Evolutionary conservation across 53 echinoderm and acorn worm genomes (phyloP).

Genomic region (Glandiceps talaboti): DNA sequence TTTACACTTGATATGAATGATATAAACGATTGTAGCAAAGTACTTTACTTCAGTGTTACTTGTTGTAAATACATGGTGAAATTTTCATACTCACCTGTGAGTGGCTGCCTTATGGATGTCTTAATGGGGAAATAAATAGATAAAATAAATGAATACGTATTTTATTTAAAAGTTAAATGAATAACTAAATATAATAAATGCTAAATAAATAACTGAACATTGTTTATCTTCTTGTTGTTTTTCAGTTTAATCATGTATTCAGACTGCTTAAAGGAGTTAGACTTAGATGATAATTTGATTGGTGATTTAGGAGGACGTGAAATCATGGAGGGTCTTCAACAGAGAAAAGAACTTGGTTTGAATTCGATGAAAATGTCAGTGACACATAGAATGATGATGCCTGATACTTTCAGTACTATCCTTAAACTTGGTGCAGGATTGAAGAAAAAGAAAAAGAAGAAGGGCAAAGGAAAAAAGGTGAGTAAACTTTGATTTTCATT

Average conservation of each 20-base stretch:
- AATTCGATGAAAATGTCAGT: constrained; percentile 77
- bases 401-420: constrained; percentile 64
- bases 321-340: constrained; percentile 76
- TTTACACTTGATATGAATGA: no score
- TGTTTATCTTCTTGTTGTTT: neutral
- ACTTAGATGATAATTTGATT: constrained; percentile 87
- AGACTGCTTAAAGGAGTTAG: constrained; percentile 79
- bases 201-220: no score
- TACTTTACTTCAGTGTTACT: no score
- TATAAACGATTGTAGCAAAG: no score
- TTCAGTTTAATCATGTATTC: constrained; percentile 71
- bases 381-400: constrained; percentile 87
- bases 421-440: constrained; percentile 86
- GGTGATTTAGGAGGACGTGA: constrained; percentile 92
- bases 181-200: no score
- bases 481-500: neutral
- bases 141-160: no score
- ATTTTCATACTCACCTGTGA: no score
- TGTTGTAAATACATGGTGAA: no score
- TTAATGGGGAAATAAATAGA: no score
- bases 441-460: constrained; percentile 93
- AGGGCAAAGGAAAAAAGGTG: constrained; percentile 90
- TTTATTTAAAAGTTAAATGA: no score
- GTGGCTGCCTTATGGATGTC: no score
- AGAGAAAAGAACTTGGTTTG: constrained; percentile 44